These are phyloP conservation scores for human (Homo sapiens) DNA, from an alignment of 2,113 vertebrate genomes.

Conservation along the genomic window DNA sequence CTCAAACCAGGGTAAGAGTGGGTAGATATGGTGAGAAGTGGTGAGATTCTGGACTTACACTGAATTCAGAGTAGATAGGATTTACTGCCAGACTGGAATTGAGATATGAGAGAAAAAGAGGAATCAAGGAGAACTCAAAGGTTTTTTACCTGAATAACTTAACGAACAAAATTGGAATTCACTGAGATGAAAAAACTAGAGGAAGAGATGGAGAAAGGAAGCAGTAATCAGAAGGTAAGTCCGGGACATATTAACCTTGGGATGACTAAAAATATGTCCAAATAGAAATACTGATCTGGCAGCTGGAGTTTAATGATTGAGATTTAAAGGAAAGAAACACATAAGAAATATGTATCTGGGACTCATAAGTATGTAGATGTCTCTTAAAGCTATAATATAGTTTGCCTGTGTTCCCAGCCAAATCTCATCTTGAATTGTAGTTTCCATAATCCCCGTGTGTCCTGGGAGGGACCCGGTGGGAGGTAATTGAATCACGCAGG, in stretches of 20 bases:
- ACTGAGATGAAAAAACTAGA: not conserved
- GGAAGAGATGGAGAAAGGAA: not conserved
- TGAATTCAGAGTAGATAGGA: not conserved
- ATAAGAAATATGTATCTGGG: not conserved
- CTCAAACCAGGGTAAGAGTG: not conserved
- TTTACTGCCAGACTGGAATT: not conserved
- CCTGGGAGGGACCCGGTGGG: no score
- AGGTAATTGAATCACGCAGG: no score
- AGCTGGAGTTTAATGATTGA: not conserved
- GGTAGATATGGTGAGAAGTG: not conserved
- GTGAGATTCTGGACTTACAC: not conserved
- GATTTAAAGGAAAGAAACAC: not conserved
- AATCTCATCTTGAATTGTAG: no score
- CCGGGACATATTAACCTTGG: not conserved
- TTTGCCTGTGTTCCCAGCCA: no score
- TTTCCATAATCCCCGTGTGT: no score
- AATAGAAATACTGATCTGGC: not conserved
- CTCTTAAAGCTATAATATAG: not conserved
- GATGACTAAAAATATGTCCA: not conserved
- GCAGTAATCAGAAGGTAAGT: not conserved
- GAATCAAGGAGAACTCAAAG: not conserved
- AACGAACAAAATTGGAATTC: not conserved
- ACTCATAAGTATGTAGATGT: not conserved
- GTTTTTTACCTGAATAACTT: not conserved
- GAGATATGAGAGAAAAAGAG: not conserved